Evolutionary conservation across 2,888 invertebrate genomes (phyloP), one percentile per base, ranked within the genome.

Genomic region (Gisinianus flammeolus): DNA sequence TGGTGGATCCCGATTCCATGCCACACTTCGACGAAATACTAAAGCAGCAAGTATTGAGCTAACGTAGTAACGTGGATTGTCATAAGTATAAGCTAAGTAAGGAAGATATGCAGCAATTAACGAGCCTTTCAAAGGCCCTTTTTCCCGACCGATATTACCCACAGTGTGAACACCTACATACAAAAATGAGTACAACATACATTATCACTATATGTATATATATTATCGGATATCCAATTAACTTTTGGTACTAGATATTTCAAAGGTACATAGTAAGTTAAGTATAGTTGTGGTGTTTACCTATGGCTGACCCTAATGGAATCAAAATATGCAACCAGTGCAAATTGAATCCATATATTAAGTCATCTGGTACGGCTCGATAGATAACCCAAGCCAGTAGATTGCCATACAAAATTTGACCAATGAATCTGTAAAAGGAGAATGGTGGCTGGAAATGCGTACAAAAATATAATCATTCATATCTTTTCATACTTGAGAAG

Each of bases 131-230:
- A 94, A 88, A 0, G 89, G 87, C 0, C 96, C 96, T 85, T 90
- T 89, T 86, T 96, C 93, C 1, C 92, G 90, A 0, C 97, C 97
- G 81, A 97, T 92, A 86, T 97, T 97, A 31, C 96, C 96, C 10
- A 96, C 94, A 0, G 92, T 89, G 92, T 95, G 94, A 0, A 96
- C 93, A 84, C 96, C 97, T 95, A 86, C 26, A 87, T n/a, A 58
- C 44, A 44, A 16, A 10, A 44, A 10, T 44, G 6, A 16, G 6
- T 6, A 10, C 44, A 44, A 44, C 6, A 44, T 6, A 44, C 22
- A 62, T 26, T 62, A 58, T 52, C 16, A 10, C 16, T 52, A 10
- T 12, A 52, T 16, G 16, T 16, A 52, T 52, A 52, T 16, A 52
- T 52, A n/a, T 19, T 35, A 62, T 30, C 22, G 16, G 4, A 44